Base-by-base conservation (phyloP, 2,888 invertebrate genomes). In the Globia sparganii region DNA sequence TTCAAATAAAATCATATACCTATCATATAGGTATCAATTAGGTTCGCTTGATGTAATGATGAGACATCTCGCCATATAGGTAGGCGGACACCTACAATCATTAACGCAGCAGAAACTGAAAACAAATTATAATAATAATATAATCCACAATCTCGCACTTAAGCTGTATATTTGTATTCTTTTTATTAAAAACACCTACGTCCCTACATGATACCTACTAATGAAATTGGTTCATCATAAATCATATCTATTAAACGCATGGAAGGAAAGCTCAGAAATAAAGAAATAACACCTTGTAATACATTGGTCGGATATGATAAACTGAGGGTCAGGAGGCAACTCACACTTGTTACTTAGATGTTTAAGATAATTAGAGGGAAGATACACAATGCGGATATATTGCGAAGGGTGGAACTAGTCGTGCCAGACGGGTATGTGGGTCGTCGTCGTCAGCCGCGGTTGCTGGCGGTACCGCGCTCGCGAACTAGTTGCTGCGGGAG, bases 71-170 rank as follows among this genome's bases (percentile, higher is more conserved):
- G 1, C 6, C 21, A n/a, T n/a, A 13, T 13, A 21, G 1, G 21
- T 28, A 28, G 21, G 11, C 18, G 0, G n/a, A 4, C 28, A n/a
- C 28, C 21, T 66, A 43, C 11, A 31, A 25, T 66, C 13, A 13
- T 1, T 31, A 31, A 46, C 21, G 25, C 21, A 31, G 31, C 25
- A 46, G 31, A 46, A 67, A 67, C n/a, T 68, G 43, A 68, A 68
- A 70, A 49, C 46, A 46, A 70, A 49, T 49, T 34, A 65, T 28
- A 59, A 78, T 46, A 43, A 66, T 43, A 43, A 21, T 28, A 15
- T 31, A 61, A 78, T 71, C 15, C 61, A 25, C 43, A 61, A 78
- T 78, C 71, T 78, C 37, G 28, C 37, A 49, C 56, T 40, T 62
- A 62, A 67, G 67, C 46, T 66, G 56, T 46, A 21, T 76, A 66